Base-by-base conservation (phyloP, 2,113 vertebrate species). In the Zeus faber region DNA sequence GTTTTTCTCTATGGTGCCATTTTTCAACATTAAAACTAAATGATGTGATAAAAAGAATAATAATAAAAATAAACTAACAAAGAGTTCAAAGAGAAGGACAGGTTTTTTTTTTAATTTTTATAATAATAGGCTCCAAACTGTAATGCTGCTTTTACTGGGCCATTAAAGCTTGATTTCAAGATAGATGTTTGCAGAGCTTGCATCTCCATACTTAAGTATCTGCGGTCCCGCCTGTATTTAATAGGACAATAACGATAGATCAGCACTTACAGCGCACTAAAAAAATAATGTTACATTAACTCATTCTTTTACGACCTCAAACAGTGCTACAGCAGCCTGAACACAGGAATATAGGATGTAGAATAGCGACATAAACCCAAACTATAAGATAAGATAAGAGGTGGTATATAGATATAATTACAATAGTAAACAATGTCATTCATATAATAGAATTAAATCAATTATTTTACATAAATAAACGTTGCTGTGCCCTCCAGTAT, bases 251-350 rank as follows among this genome's bases (percentile, higher is more conserved):
- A n/a, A n/a, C n/a, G 21, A 56, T 41, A 45, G 51, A 70, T 72
- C 67, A 75, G 84, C 76, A 85, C 79, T 84, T 76, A 75, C n/a
- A 49, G 67, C 44, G 52, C 81, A 77, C 77, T 77, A 75, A 72
- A 77, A 63, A 29, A 49, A 49, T 58, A 43, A 54, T 64, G 69
- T 57, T 72, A 59, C 66, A 59, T 72, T 62, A 59, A 72, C 70
- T 51, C 65, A 37, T 37, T n/a, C 11, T n/a, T 18, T 41, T 16
- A 29, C 27, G 18, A 41, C 40, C n/a, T 17, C n/a, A 41, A 3
- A 41, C 4, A n/a, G n/a, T n/a, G n/a, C n/a, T n/a, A n/a, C n/a
- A n/a, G n/a, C n/a, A n/a, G n/a, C n/a, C n/a, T n/a, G n/a, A n/a
- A n/a, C n/a, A n/a, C n/a, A n/a, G n/a, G n/a, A n/a, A n/a, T n/a